phyloP scores from a whole-genome alignment of 2,113 vertebrate genomes.

The Eublepharis macularius region DNA sequence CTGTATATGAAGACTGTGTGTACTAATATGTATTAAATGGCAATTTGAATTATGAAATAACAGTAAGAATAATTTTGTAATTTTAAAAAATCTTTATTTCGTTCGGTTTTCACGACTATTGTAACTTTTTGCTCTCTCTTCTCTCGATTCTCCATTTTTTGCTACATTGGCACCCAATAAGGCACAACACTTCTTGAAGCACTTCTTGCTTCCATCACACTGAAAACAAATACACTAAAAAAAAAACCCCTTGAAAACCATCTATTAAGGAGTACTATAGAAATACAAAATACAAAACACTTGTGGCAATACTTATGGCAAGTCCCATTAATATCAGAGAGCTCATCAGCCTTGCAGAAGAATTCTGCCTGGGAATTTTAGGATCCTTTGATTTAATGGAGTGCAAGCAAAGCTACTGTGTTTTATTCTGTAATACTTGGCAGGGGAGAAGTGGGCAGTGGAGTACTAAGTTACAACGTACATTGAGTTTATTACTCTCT shows the following conservation, averaged over 20 bases:
- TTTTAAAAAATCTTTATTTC: no score
- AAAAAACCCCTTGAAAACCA: neutral
- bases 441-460: conserved; percentile 60
- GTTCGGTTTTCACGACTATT: no score
- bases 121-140: no score
- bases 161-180: no score
- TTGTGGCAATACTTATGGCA: conserved; percentile 13
- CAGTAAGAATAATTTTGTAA: no score
- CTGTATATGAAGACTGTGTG: no score
- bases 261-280: neutral
- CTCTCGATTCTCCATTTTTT: no score
- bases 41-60: no score
- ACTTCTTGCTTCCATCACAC: neutral
- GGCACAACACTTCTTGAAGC: neutral
- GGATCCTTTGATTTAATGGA: neutral
- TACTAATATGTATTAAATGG: no score
- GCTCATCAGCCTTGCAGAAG: neutral
- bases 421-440: conserved; percentile 68
- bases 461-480: conserved; percentile 73
- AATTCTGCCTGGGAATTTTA: conserved; percentile 35
- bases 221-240: conserved; percentile 22
- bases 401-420: conserved; percentile 47
- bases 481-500: conserved; percentile 73
- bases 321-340: conserved; percentile 3
- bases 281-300: neutral